These are phyloP conservation scores for Sparidentex hasta DNA, from an alignment of 2,797 vertebrate genomes.

Conservation along the genomic window DNA sequence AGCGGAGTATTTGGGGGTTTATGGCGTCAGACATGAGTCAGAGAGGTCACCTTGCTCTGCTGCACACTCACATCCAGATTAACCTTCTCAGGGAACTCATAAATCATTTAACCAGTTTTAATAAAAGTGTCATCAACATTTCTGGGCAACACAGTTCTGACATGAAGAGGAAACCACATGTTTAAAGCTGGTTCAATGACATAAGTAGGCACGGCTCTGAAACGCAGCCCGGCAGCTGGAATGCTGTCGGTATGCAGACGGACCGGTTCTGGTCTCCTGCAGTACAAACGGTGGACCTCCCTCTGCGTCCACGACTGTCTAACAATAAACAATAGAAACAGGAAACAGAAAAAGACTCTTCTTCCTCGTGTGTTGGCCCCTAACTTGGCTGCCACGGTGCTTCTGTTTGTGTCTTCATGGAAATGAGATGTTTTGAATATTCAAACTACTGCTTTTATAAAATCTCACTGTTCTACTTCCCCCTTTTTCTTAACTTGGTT, in stretches of 20 bases:
- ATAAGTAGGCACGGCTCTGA: slow-evolving; percentile 23
- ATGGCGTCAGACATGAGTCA: background rate
- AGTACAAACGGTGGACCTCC: background rate
- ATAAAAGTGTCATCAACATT: background rate
- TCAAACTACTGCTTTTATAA: background rate
- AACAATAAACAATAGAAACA: slow-evolving; percentile 21
- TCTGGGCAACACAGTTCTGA: background rate
- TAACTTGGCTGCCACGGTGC: background rate
- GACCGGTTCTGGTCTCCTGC: slow-evolving; percentile 68
- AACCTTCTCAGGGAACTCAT: background rate
- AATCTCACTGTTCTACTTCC: no score
- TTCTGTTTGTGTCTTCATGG: background rate
- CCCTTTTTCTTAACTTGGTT: no score
- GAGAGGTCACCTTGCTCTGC: background rate
- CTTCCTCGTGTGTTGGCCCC: background rate
- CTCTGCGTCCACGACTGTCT: background rate
- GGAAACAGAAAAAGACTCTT: background rate
- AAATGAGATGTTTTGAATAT: background rate
- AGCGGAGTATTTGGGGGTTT: background rate
- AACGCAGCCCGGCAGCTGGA: slow-evolving; percentile 26
- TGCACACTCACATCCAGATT: background rate
- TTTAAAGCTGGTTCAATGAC: background rate
- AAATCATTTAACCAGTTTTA: slow-evolving; percentile 4
- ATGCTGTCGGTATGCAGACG: slow-evolving; percentile 70
- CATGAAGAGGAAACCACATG: background rate